phyloP scores from a whole-genome alignment of 2,113 vertebrate species.

The Pampusana beccarii region DNA sequence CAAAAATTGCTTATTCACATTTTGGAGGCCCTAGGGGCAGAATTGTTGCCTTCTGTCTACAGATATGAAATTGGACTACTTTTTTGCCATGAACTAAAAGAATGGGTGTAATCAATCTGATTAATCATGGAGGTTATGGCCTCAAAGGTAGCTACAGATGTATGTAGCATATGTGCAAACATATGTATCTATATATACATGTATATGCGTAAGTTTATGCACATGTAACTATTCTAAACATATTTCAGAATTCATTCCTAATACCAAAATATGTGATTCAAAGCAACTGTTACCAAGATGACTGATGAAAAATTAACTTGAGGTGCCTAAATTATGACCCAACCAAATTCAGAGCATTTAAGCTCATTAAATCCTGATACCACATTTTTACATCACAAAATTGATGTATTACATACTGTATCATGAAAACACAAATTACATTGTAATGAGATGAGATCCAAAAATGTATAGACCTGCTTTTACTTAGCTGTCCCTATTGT shows the following conservation, averaged over 20 bases:
- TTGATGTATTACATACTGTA: neutral
- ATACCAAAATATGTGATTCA: neutral
- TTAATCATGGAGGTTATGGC: rapidly evolving
- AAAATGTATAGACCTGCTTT: neutral
- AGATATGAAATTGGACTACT: neutral
- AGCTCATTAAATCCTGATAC: neutral
- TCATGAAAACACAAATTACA: neutral
- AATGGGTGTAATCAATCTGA: neutral
- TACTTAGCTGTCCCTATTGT: neutral
- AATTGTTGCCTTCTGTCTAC: neutral
- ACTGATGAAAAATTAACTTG: neutral
- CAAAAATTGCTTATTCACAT: neutral
- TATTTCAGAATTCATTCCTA: neutral
- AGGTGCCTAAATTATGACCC: neutral
- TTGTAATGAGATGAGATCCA: neutral
- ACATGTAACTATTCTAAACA: neutral
- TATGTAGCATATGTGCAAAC: neutral
- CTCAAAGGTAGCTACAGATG: neutral
- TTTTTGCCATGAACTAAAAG: neutral
- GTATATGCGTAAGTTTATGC: neutral
- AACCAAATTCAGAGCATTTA: neutral
- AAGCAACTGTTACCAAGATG: neutral
- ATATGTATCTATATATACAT: no score
- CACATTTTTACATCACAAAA: neutral
- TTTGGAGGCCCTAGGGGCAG: neutral